Percentiles rank a stretch among this genome's conserved stretches.
Evolutionary conservation across 2,797 vertebrate species (phyloP).

Genomic region (Mormyrus hasselquistii): DNA sequence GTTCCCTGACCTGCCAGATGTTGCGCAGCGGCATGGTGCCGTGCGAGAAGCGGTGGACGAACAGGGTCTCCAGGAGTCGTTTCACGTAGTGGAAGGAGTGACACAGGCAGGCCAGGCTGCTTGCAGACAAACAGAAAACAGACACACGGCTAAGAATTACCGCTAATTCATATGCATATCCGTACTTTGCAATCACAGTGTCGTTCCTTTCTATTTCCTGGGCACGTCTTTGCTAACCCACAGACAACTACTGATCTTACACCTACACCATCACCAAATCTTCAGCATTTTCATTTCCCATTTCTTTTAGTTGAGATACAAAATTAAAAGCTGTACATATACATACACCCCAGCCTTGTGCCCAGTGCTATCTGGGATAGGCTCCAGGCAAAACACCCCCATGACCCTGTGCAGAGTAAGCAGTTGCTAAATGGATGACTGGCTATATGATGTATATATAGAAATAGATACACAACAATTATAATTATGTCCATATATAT

Average conservation of each 20-base stretch:
- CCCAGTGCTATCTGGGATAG: neutral
- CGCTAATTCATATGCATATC: neutral
- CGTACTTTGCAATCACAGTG: neutral
- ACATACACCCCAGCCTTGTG: neutral
- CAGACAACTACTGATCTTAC: neutral
- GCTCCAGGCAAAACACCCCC: neutral
- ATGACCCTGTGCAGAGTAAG: neutral
- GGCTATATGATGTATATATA: neutral
- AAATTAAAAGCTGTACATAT: neutral
- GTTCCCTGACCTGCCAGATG: slow-evolving; percentile 80
- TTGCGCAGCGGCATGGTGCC: slow-evolving; percentile 89
- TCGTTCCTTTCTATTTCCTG: neutral
- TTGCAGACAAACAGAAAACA: neutral
- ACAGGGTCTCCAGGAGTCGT: slow-evolving; percentile 86
- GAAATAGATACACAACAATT: neutral
- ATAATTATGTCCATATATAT: neutral
- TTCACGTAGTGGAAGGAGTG: slow-evolving; percentile 91
- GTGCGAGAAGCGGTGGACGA: slow-evolving; percentile 88
- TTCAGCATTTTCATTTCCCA: neutral
- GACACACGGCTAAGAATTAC: neutral
- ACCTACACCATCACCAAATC: neutral
- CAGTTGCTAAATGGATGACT: neutral
- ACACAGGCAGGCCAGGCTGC: slow-evolving; percentile 84
- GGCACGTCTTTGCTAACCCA: neutral
- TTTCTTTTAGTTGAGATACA: neutral